phyloP scores from a whole-genome alignment of 2,888 invertebrate species.

The Ecdyonurus torrentis region DNA sequence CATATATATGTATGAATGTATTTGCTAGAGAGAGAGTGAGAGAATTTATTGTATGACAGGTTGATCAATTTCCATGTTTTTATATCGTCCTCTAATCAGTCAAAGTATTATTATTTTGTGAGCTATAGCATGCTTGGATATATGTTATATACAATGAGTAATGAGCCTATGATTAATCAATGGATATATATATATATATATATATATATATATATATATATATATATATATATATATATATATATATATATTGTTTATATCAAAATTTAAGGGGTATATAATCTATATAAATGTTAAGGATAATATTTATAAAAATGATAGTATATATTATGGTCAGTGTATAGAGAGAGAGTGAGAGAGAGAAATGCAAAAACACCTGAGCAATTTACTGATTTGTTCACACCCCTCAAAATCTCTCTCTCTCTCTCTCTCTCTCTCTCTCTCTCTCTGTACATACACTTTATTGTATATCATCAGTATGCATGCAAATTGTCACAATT shows the following conservation, averaged over 20 bases:
- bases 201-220: background rate
- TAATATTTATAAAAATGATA: background rate
- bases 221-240: no score
- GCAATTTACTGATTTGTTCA: conserved; percentile 2
- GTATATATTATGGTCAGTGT: background rate
- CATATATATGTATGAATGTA: background rate
- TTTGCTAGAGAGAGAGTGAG: no score
- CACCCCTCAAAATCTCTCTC: background rate
- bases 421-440: conserved; percentile 1
- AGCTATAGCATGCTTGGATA: background rate
- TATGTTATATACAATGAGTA: background rate
- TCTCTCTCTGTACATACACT: background rate
- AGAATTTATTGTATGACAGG: background rate
- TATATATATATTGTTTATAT: no score
- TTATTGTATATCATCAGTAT: no score
- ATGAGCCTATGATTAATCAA: background rate
- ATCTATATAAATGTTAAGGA: no score
- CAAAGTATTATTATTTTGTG: conserved; percentile 2
- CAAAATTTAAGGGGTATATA: no score
- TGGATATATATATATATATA: background rate
- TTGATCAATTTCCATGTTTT: conserved; percentile 1
- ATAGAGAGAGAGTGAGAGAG: background rate
- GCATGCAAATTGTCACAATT: no score
- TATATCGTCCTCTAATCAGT: conserved; percentile 3
- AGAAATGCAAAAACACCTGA: background rate